Percentiles rank a stretch among this genome's conserved stretches.
phyloP scores from a whole-genome alignment of 2,797 vertebrate species.

The Acrocephalus scirpaceus region DNA sequence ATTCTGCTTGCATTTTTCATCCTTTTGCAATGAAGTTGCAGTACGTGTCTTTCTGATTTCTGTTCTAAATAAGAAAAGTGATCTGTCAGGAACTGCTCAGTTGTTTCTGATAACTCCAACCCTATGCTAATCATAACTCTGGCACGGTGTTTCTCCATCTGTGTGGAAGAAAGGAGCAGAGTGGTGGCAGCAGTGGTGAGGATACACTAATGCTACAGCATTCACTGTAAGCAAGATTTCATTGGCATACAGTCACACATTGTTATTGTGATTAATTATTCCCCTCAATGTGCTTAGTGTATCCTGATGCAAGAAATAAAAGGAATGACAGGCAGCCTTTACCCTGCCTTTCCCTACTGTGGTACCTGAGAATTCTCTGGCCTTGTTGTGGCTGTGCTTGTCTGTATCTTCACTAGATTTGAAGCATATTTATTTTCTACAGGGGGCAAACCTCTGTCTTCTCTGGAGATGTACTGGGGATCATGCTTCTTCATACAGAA shows the following conservation, averaged over 20 bases:
- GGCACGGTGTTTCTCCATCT: neutral
- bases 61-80: neutral
- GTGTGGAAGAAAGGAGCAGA: neutral
- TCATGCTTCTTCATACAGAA: neutral
- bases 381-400: neutral
- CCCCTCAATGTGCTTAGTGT: neutral
- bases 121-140: conserved; percentile 39
- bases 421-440: neutral
- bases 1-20: neutral
- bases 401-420: neutral
- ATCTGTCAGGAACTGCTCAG: conserved; percentile 33
- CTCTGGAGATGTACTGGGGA: neutral
- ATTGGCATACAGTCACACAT: fast-evolving
- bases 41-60: neutral
- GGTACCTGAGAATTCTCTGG: neutral
- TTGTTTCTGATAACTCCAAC: conserved; percentile 53
- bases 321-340: neutral
- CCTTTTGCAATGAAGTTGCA: neutral
- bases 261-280: neutral
- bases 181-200: neutral
- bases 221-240: neutral
- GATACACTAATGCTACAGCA: neutral
- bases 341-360: neutral
- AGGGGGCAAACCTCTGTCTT: neutral
- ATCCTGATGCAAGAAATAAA: neutral